Base-by-base conservation (phyloP, 2,797 vertebrate genomes). In the Mus spretus region DNA sequence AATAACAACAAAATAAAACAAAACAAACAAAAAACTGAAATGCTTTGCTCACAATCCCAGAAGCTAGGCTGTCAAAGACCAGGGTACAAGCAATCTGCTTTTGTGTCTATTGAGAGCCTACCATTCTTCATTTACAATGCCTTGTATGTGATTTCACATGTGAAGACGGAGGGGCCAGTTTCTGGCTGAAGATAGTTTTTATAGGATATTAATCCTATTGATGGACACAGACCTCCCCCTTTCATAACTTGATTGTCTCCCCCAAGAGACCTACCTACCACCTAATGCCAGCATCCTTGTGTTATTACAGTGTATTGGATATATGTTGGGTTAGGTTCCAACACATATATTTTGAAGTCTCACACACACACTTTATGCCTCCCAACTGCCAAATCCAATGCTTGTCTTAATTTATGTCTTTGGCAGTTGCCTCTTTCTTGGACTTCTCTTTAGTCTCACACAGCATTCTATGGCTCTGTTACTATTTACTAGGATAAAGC, bases 361-460 rank as follows among this genome's bases (percentile, higher is more conserved):
- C 47, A 65, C 31, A 85, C 59, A 53, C 75, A 78, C n/a, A 65
- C 47, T 50, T 85, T 7, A n/a, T 44, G 50, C 70, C 34, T 89
- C 13, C 55, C 24, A 57, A 47, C 74, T 86, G 80, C 53, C 88
- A 82, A 89, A 65, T 37, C 13, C 47, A 92, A 90, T 26, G 28
- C 44, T 13, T 34, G 79, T 79, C 34, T 93, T 85, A 31, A 80
- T n/a, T 91, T 28, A 72, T n/a, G 91, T 95, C 91, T 89, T 83
- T 20, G 94, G 61, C 47, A 59, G 40, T 40, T 91, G 86, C 37
- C 81, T 82, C 28, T 6, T 93, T 88, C 59, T 57, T 77, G 10
- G 85, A 92, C 95, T 94, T 85, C 77, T 95, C 50, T 89, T 57
- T 89, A 57, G 31, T 94, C 31, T 50, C 90, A 67, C n/a, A 72